Percentiles rank a stretch among this genome's conserved stretches.
These are phyloP conservation scores for Pristis pectinata DNA, from an alignment of 2,797 vertebrate species.

Conservation along the genomic window DNA sequence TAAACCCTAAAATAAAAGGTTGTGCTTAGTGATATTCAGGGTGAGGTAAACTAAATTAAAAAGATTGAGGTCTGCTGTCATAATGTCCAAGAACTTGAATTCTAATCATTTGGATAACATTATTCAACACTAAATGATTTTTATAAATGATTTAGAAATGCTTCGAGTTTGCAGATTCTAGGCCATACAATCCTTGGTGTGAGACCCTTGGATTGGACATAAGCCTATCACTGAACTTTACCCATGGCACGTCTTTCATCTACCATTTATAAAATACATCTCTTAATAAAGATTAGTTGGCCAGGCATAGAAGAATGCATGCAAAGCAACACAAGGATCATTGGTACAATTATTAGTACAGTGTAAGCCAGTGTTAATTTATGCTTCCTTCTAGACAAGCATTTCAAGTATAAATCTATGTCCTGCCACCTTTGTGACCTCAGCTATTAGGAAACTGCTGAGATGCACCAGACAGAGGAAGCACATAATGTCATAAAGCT, in stretches of 20 bases:
- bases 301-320: not conserved
- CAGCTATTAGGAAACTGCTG: conserved; percentile 62
- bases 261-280: not conserved
- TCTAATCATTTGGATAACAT: not conserved
- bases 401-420: conserved; percentile 41
- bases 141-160: not conserved
- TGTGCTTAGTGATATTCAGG: not conserved
- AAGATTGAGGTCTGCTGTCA: not conserved
- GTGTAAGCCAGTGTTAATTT: conserved; percentile 18
- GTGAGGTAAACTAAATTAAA: not conserved
- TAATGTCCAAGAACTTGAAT: not conserved
- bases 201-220: not conserved
- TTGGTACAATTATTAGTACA: not conserved
- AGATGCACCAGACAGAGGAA: conserved; percentile 47
- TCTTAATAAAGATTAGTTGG: not conserved
- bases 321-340: not conserved
- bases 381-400: conserved; percentile 38
- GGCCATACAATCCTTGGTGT: not conserved
- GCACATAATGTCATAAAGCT: conserved; percentile 64
- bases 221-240: not conserved
- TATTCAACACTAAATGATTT: not conserved
- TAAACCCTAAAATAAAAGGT: not conserved
- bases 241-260: not conserved
- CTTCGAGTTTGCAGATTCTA: not conserved
- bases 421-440: conserved; percentile 44